Evolutionary conservation across 2,113 vertebrate species (phyloP), one percentile per base, ranked within the genome.

Genomic region (Columba janthina): DNA sequence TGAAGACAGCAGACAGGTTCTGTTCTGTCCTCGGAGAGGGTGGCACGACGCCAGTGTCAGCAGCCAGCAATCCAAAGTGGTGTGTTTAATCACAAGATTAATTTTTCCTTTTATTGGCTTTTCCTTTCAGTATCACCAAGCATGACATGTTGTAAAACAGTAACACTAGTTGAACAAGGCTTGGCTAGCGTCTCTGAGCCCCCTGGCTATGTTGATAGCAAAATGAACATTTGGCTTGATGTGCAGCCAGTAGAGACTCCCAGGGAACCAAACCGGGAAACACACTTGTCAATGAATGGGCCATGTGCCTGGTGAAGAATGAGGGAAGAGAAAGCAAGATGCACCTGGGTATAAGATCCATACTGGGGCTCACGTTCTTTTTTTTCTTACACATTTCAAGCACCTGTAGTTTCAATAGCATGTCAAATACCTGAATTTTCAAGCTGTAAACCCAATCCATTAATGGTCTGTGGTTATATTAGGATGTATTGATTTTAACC

Each of bases 101-200:
- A 85, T 95, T 97, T 95, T 96, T 93, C 86, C 83, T 90, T 94
- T 94, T 95, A 82, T 80, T 96, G 93, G 78, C 85, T 96, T 95
- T 95, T 88, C 65, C 76, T 95, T 95, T 96, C 82, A 89, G 0
- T 92, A 84, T 83, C 70, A 85, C 88, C 75, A 93, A 95, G 95
- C 91, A 67, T 96, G 95, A 93, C 93, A 91, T 93, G 95, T 93
- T 97, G 80, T 89, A 73, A 93, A 97, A 93, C 94, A 92, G 86
- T 77, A 92, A 69, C 84, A 60, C 79, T 64, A 71, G 81, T 95
- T 96, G 87, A 95, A 93, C 90, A 95, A 92, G 91, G 80, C 75
- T 62, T 97, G 96, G 95, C 81, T 71, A 93, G 81, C 88, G 62
- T 88, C 28, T 80, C 78, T 6, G 32, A 94, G 58, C 89, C 94